Conservation (phyloP, 2,113 vertebrate genomes). For the Cyanoliseus patagonus region DNA sequence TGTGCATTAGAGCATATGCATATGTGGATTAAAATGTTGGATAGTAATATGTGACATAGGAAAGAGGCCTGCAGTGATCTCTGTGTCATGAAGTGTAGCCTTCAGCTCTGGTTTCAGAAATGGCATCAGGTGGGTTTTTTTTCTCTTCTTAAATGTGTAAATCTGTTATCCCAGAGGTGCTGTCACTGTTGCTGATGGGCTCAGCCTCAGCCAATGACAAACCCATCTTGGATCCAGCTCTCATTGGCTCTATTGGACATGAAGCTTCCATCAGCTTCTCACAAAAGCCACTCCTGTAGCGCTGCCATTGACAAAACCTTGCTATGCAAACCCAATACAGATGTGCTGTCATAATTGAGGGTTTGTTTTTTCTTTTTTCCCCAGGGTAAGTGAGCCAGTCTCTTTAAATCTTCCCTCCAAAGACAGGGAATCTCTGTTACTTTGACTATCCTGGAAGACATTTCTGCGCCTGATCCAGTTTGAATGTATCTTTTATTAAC, state of each 20-base stretch:
- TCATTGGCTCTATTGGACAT: neutral
- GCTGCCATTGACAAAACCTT: neutral
- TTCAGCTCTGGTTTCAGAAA: neutral
- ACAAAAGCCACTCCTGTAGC: neutral
- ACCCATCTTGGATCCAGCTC: neutral
- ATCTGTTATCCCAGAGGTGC: neutral
- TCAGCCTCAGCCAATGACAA: rapidly evolving
- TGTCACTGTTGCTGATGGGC: neutral
- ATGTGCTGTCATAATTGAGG: neutral
- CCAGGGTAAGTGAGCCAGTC: neutral
- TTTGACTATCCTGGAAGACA: neutral
- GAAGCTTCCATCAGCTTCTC: neutral
- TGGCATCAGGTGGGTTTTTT: neutral
- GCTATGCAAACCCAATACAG: neutral
- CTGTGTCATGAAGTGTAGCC: neutral
- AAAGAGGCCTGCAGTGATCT: neutral
- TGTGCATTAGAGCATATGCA: neutral
- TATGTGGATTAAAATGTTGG: neutral
- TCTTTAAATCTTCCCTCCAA: neutral
- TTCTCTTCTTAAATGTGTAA: neutral
- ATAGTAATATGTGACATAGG: neutral
- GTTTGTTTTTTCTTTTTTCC: neutral
- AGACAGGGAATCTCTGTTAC: neutral
- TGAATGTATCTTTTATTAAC: neutral
- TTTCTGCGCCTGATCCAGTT: neutral